Conservation (phyloP, 2,113 vertebrate species). For the Centropristis striata region DNA sequence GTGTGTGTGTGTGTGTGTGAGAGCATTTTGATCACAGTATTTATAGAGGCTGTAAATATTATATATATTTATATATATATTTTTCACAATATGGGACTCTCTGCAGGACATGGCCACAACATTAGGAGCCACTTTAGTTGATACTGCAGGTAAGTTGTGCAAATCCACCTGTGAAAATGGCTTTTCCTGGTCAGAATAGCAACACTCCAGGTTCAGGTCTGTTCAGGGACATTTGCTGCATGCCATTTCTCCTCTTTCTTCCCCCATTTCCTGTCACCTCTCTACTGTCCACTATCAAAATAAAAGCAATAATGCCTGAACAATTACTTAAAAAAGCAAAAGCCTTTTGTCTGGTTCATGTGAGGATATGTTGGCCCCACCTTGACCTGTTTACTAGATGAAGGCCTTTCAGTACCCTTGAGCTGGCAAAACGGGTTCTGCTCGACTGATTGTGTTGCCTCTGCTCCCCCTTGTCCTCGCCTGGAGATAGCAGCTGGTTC, state of each 20-base stretch:
- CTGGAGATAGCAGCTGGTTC: slow-evolving; percentile 80
- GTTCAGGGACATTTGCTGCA: not conserved
- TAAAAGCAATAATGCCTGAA: not conserved
- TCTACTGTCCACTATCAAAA: not conserved
- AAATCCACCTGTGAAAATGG: too few relatives aligned
- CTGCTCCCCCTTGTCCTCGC: slow-evolving; percentile 40
- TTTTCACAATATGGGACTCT: too few relatives aligned
- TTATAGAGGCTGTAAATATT: too few relatives aligned
- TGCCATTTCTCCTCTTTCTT: not conserved
- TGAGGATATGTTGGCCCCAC: slow-evolving; percentile 60
- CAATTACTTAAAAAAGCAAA: not conserved
- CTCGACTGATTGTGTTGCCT: slow-evolving; percentile 30
- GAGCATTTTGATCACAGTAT: too few relatives aligned
- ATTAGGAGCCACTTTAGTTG: not conserved
- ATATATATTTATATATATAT: too few relatives aligned
- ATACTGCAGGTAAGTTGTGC: not conserved
- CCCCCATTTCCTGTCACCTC: slow-evolving; percentile 1
- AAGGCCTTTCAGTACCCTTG: slow-evolving; percentile 31
- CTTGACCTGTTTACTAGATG: slow-evolving; percentile 64
- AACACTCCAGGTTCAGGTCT: not conserved
- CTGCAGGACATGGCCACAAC: not conserved
- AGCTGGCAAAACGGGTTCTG: slow-evolving; percentile 50
- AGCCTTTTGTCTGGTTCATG: slow-evolving; percentile 50
- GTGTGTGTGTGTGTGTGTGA: too few relatives aligned
- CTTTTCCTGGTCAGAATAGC: not conserved